Conservation (phyloP, 2,888 invertebrate species). For the Bombylius major region DNA sequence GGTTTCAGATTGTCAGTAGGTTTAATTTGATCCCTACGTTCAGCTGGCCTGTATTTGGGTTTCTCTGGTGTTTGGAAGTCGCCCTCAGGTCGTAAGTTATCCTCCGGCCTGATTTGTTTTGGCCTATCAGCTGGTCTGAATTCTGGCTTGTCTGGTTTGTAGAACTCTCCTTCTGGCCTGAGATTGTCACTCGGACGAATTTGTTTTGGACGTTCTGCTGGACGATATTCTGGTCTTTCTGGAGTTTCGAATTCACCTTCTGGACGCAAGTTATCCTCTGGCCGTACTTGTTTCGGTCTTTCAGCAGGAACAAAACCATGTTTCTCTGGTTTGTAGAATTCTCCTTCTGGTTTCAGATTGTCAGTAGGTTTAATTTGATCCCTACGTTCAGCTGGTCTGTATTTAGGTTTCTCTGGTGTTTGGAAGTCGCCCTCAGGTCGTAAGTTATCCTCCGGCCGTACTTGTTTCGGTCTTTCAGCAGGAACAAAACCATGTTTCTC, state of each 20-base stretch:
- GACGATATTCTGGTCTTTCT: conserved; percentile 22
- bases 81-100: no score
- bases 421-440: conserved; percentile 44
- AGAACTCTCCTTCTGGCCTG: conserved; percentile 39
- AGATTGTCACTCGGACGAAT: conserved; percentile 39
- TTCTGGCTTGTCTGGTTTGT: conserved; percentile 39
- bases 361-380: conserved; percentile 36
- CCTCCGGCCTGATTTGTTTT: no score
- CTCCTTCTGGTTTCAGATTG: conserved; percentile 43
- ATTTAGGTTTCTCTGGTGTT: conserved; percentile 35
- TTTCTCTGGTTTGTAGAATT: conserved; percentile 37
- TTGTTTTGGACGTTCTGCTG: conserved; percentile 37
- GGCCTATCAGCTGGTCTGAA: no score
- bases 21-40: no score
- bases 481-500: conserved; percentile 29
- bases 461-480: conserved; percentile 34
- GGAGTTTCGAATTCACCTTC: conserved; percentile 44
- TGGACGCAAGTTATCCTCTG: conserved; percentile 42
- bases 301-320: conserved; percentile 32
- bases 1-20: no score
- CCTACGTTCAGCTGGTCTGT: conserved; percentile 44
- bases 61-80: no score
- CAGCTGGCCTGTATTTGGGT: no score
- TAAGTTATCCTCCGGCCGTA: conserved; percentile 41
- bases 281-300: conserved; percentile 32